Percentiles rank a stretch among this genome's conserved stretches.
These are phyloP conservation scores for Drosophila siamana DNA, from an alignment of 2,888 invertebrate species.

Conservation along the genomic window DNA sequence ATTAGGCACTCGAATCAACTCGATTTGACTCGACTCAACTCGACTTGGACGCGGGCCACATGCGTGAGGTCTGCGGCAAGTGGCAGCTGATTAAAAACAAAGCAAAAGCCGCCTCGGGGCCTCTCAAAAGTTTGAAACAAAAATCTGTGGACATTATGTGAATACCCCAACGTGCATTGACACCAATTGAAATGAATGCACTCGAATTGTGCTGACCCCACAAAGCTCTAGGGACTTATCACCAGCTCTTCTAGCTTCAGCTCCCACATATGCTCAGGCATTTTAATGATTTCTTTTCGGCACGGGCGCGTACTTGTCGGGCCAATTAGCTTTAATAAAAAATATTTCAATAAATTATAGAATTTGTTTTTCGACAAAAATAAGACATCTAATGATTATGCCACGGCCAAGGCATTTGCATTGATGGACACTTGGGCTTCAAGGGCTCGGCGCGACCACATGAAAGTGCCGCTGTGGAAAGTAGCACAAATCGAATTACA, in stretches of 20 bases:
- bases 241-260: constrained; percentile 9
- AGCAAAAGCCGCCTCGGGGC: constrained; percentile 62
- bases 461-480: constrained; percentile 65
- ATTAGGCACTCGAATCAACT: constrained; percentile 67
- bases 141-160: constrained; percentile 51
- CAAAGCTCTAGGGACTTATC: constrained; percentile 4
- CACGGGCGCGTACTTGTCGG: constrained; percentile 61
- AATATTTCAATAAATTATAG: constrained; percentile 70
- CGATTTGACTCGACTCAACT: constrained; percentile 23
- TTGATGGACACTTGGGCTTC: constrained; percentile 51
- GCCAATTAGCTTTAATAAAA: constrained; percentile 75
- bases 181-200: constrained; percentile 69
- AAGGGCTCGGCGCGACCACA: constrained; percentile 42
- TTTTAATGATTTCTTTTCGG: constrained; percentile 63
- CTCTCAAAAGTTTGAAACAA: constrained; percentile 56
- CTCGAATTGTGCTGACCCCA: constrained; percentile 56
- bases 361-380: constrained; percentile 30
- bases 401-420: constrained; percentile 62
- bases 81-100: constrained; percentile 76
- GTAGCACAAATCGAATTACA: constrained; percentile 74
- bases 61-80: constrained; percentile 77
- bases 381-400: constrained; percentile 44
- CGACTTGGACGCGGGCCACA: constrained; percentile 9
- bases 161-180: constrained; percentile 69
- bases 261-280: constrained; percentile 62